A percentile compares a stretch with the other conserved stretches of the same genome.
Evolutionary conservation across 2,113 vertebrate genomes (phyloP).

Genomic region (Zosterops japonicus): DNA sequence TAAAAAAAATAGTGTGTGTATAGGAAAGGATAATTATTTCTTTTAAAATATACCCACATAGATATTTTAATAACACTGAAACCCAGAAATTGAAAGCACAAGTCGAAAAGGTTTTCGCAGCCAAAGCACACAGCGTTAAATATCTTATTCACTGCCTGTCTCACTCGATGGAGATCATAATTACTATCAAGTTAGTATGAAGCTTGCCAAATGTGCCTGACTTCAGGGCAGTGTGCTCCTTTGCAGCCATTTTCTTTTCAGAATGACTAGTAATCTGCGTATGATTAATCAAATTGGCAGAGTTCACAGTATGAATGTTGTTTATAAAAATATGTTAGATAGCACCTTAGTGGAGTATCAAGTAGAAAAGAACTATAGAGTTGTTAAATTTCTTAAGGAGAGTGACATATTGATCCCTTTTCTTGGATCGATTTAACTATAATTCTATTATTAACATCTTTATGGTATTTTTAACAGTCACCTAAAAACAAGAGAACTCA

Average conservation of each 20-base stretch:
- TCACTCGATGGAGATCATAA: slow-evolving; percentile 28
- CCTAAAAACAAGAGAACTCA: not conserved
- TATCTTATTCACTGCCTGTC: slow-evolving; percentile 20
- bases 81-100: slow-evolving; percentile 20
- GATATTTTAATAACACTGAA: slow-evolving; percentile 38
- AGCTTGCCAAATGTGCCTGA: slow-evolving; percentile 42
- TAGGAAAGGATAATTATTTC: slow-evolving; percentile 8
- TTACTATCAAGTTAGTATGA: slow-evolving; percentile 53
- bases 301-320: not conserved
- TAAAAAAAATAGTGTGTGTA: not conserved
- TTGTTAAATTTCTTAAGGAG: not conserved
- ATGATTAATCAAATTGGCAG: slow-evolving; percentile 21
- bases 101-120: slow-evolving; percentile 40
- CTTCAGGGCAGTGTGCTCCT: slow-evolving; percentile 23
- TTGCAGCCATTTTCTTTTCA: slow-evolving; percentile 33
- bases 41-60: slow-evolving; percentile 19
- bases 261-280: slow-evolving; percentile 17
- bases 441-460: slow-evolving; percentile 39
- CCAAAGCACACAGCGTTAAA: not conserved
- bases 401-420: not conserved
- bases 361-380: not conserved
- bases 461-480: slow-evolving; percentile 23
- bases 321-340: not conserved
- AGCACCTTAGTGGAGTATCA: not conserved
- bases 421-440: not conserved